phyloP scores from a whole-genome alignment of 2,797 vertebrate species.

The Coregonus sp. region DNA sequence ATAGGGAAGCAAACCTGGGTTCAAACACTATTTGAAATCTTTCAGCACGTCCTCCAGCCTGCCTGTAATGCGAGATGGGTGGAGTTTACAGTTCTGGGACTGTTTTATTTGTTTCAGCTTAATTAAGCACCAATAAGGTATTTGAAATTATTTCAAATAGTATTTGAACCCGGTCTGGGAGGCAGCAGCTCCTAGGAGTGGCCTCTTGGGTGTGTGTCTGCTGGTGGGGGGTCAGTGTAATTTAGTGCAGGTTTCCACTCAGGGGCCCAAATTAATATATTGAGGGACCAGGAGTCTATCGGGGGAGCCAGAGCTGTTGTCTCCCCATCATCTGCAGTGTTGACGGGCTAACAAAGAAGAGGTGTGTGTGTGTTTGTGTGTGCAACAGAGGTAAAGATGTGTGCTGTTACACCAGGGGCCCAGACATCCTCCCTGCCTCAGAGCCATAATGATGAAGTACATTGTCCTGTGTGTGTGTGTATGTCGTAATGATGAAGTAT shows the following conservation, averaged over 20 bases:
- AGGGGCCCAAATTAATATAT: slow-evolving; percentile 37
- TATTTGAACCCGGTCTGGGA: not conserved
- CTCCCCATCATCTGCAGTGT: slow-evolving; percentile 22
- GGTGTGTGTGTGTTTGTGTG: no score
- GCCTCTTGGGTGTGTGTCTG: slow-evolving; percentile 12
- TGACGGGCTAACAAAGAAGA: slow-evolving; percentile 28
- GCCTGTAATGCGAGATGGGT: no score
- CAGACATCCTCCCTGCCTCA: not conserved
- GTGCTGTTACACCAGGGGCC: slow-evolving; percentile 22
- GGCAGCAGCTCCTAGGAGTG: not conserved
- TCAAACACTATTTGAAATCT: not conserved
- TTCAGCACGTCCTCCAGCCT: no score
- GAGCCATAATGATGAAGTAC: slow-evolving; percentile 10
- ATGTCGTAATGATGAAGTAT: slow-evolving; percentile 9
- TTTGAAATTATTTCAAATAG: not conserved
- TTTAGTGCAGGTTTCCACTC: slow-evolving; percentile 4
- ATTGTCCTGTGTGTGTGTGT: slow-evolving; percentile 20
- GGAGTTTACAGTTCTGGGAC: no score
- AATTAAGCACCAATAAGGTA: not conserved
- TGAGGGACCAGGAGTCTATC: slow-evolving; percentile 12
- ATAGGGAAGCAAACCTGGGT: not conserved
- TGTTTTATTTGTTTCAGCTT: no score
- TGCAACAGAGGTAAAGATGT: slow-evolving; percentile 10
- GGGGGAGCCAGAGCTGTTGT: slow-evolving; percentile 17
- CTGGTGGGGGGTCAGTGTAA: slow-evolving; percentile 25